phyloP scores from a whole-genome alignment of 1,140 invertebrate genomes.

The Scaptomyza hsui region DNA sequence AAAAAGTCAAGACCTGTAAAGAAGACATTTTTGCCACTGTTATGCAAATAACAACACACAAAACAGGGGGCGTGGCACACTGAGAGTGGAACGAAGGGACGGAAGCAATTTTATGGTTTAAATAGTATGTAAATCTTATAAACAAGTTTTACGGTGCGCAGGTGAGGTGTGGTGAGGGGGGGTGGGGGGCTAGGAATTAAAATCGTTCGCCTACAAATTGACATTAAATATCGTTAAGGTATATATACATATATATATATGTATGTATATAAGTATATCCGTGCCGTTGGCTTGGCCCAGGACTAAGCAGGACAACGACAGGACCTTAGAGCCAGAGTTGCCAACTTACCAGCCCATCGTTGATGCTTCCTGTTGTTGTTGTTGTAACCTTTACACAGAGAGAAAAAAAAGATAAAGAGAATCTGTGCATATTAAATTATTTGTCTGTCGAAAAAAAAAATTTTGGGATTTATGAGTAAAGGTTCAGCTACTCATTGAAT shows the following conservation, averaged over 20 bases:
- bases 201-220: slow-evolving; percentile 46
- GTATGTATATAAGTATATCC: too few species aligned
- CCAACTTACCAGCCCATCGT: not conserved
- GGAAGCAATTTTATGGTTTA: slow-evolving; percentile 45
- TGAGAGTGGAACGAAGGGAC: not conserved
- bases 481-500: too few species aligned
- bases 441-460: too few species aligned
- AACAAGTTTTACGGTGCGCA: slow-evolving; percentile 44
- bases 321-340: not conserved
- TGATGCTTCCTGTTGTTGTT: too few species aligned
- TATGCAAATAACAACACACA: slow-evolving; percentile 30
- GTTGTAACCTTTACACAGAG: too few species aligned
- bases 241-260: too few species aligned
- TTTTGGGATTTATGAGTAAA: too few species aligned
- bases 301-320: not conserved
- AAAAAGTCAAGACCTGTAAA: slow-evolving; percentile 10
- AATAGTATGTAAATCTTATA: slow-evolving; percentile 47
- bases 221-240: slow-evolving; percentile 32
- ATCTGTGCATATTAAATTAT: too few species aligned
- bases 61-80: not conserved
- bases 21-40: not conserved
- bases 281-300: not conserved
- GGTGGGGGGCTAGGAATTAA: slow-evolving; percentile 28
- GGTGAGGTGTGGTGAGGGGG: too few species aligned
- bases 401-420: too few species aligned